Conservation (phyloP, 1,140 invertebrate species). For the Hylaeus anthracinus region DNA sequence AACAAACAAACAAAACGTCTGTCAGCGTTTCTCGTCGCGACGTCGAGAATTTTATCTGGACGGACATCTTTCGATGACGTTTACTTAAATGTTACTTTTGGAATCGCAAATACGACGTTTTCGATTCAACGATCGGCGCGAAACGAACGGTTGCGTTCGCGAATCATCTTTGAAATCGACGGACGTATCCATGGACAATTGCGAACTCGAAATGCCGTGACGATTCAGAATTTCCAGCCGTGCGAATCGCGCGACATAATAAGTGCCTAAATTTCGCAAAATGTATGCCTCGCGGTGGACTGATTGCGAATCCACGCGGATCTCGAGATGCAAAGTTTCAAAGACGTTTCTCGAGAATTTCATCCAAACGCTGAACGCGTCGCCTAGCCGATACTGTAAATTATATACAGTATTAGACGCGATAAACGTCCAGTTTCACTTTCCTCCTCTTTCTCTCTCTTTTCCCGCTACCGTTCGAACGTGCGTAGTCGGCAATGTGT, state of each 20-base stretch:
- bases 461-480: not conserved
- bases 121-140: not conserved
- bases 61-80: constrained; percentile 58
- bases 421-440: not conserved
- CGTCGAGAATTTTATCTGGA: constrained; percentile 41
- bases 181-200: no score
- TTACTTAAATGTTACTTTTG: constrained; percentile 33
- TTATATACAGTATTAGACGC: constrained; percentile 15
- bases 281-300: no score
- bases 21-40: not conserved
- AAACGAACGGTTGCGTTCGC: not conserved
- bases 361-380: not conserved
- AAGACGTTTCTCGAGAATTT: not conserved
- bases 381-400: constrained; percentile 28
- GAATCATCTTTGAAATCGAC: not conserved
- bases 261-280: no score
- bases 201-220: not conserved
- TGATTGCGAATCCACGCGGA: no score
- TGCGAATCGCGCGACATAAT: not conserved
- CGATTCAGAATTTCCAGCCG: not conserved
- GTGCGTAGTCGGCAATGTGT: not conserved
- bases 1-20: no score
- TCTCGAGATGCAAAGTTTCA: constrained; percentile 14
- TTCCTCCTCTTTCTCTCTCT: not conserved
- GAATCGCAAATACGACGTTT: constrained; percentile 15